Evolutionary conservation across 2,888 invertebrate species (phyloP).

Genomic region (Acronicta leporina): DNA sequence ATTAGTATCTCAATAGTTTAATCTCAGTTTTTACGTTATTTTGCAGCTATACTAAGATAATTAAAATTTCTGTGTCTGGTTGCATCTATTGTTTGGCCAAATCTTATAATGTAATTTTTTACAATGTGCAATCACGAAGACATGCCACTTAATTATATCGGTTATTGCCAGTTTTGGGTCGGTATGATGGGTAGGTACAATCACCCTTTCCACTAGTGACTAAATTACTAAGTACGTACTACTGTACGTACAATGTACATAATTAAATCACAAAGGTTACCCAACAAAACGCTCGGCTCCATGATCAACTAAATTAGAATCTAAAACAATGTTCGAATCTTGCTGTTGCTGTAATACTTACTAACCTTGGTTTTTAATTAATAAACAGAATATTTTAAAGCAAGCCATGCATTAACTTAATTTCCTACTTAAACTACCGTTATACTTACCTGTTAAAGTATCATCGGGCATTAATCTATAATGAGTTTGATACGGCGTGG

Average conservation of each 20-base stretch:
- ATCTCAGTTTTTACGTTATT: conserved; percentile 9
- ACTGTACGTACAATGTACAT: no score
- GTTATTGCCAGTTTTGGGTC: no score
- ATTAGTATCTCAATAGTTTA: conserved; percentile 2
- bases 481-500: conserved; percentile 32
- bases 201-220: no score
- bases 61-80: conserved; percentile 29
- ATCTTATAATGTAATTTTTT: neutral
- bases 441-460: conserved; percentile 35
- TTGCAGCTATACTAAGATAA: conserved; percentile 22
- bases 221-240: no score
- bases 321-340: no score
- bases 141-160: no score
- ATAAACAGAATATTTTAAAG: conserved; percentile 15
- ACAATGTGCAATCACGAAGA: no score
- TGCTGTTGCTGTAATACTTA: neutral
- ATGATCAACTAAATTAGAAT: neutral
- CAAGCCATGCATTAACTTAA: conserved; percentile 28
- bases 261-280: no score
- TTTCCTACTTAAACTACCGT: conserved; percentile 38
- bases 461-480: conserved; percentile 41
- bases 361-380: conserved; percentile 33
- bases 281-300: no score
- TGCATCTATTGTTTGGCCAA: conserved; percentile 31
- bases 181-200: no score